Evolutionary conservation across 1,140 invertebrate species (phyloP).

Genomic region (Cephus cinctus): DNA sequence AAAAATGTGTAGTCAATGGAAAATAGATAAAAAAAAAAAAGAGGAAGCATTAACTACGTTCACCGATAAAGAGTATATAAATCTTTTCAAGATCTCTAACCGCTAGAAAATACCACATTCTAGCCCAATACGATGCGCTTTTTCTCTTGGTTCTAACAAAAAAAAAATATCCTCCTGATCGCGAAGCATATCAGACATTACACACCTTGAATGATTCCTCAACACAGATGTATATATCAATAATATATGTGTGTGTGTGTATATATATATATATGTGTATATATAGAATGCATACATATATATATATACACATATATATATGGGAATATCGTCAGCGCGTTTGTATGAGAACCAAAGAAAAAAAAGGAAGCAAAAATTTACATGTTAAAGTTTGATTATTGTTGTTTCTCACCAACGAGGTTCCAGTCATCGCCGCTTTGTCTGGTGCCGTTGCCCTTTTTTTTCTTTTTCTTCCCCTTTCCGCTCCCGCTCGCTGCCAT

Average conservation of each 20-base stretch:
- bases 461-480: constrained; percentile 57
- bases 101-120: not conserved
- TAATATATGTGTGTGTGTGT: no score
- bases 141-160: no score
- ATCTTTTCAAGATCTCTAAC: not conserved
- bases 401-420: constrained; percentile 58
- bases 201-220: not conserved
- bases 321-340: not conserved
- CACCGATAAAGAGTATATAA: not conserved
- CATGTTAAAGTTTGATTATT: constrained; percentile 43
- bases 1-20: not conserved
- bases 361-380: constrained; percentile 34
- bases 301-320: no score
- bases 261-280: no score
- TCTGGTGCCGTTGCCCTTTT: constrained; percentile 46
- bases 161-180: no score
- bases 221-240: not conserved
- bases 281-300: no score
- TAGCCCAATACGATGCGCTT: not conserved
- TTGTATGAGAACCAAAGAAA: constrained; percentile 18
- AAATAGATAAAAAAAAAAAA: not conserved
- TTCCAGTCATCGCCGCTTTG: constrained; percentile 57
- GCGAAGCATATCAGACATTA: no score
- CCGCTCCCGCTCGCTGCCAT: constrained; percentile 23
- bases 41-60: not conserved